Conservation (phyloP, 2,797 vertebrate species). For the Loris lydekkerianus region DNA sequence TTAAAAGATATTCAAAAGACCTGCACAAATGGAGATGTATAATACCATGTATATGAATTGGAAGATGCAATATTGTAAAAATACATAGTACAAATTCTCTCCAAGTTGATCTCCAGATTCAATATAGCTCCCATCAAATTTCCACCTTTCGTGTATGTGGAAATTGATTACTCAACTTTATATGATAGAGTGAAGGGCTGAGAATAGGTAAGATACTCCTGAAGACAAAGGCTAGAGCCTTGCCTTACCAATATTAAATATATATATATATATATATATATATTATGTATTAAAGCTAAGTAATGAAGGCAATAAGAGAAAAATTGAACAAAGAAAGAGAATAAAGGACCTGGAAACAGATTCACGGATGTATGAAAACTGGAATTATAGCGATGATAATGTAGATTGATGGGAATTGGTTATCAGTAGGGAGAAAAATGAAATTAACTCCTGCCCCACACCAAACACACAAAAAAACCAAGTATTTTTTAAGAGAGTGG, state of each 20-base stretch:
- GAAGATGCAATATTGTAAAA: not conserved
- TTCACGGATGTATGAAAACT: not conserved
- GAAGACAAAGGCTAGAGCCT: not conserved
- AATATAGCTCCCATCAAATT: not conserved
- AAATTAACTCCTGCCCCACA: not conserved
- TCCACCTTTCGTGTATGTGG: not conserved
- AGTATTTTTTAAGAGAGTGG: not conserved
- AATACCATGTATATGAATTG: not conserved
- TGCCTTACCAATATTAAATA: not conserved
- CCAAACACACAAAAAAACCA: not conserved
- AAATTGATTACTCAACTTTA: constrained; percentile 24
- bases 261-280: not conserved
- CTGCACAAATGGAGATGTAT: not conserved
- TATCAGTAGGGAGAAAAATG: not conserved
- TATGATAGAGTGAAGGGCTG: not conserved
- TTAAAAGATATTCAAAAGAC: not conserved
- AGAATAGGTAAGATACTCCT: not conserved
- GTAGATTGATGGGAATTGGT: not conserved
- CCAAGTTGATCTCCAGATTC: not conserved
- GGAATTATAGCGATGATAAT: not conserved
- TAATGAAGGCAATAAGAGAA: not conserved
- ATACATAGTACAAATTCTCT: not conserved
- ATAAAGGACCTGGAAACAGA: not conserved
- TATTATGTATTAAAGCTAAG: not conserved
- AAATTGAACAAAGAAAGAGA: not conserved